Percentiles rank a stretch among this genome's conserved stretches.
Evolutionary conservation across 2,797 vertebrate species (phyloP).

Genomic region (Chromobotia macracanthus): DNA sequence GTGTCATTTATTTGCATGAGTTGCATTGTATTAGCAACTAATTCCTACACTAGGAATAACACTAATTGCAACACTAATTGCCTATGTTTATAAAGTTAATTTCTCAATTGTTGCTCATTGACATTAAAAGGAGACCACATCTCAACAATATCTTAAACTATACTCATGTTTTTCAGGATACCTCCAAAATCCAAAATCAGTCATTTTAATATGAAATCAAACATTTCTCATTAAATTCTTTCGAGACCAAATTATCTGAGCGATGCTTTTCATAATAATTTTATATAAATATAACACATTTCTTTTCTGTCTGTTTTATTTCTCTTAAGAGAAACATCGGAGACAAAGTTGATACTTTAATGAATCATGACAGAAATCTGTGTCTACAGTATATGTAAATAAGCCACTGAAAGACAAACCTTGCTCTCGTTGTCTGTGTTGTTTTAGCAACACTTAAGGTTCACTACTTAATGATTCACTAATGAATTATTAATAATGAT

Average conservation of each 20-base stretch:
- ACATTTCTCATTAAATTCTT: too few relatives aligned
- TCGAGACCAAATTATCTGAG: neutral
- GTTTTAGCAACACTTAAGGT: conserved; percentile 28
- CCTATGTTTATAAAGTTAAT: neutral
- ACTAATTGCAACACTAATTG: too few relatives aligned
- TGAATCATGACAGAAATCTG: neutral
- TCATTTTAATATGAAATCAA: too few relatives aligned
- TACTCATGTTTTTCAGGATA: too few relatives aligned
- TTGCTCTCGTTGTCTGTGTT: conserved; percentile 8
- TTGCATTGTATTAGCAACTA: neutral
- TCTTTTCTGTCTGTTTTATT: neutral
- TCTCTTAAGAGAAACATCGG: neutral
- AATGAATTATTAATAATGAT: neutral
- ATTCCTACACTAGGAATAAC: too few relatives aligned
- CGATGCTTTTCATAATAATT: neutral
- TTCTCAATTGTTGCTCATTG: neutral
- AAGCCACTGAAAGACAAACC: neutral
- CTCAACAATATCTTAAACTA: too few relatives aligned
- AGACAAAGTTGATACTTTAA: neutral
- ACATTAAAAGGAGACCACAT: neutral
- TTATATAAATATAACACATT: neutral
- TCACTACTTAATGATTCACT: neutral
- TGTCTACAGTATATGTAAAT: neutral
- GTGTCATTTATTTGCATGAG: neutral
- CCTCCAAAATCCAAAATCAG: too few relatives aligned